These are phyloP conservation scores for Achlya flavicornis DNA, from an alignment of 2,888 invertebrate genomes.

Conservation along the genomic window DNA sequence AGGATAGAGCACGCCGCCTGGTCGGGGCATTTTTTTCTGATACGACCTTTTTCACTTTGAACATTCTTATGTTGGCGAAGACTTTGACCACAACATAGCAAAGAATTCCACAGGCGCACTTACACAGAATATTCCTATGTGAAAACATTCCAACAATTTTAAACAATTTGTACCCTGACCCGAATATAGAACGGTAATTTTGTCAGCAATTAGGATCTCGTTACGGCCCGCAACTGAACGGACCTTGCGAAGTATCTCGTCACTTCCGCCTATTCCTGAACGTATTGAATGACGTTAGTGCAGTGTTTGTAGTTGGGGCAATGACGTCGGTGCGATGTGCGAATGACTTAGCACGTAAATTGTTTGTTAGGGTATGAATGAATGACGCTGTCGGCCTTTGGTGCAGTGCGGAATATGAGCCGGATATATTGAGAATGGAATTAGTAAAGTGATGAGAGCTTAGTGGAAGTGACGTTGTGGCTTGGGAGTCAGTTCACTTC, in stretches of 20 bases:
- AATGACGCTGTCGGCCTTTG: background rate
- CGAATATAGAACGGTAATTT: background rate
- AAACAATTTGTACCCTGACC: background rate
- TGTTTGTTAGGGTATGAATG: background rate
- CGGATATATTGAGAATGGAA: background rate
- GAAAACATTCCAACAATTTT: background rate
- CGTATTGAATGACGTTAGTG: background rate
- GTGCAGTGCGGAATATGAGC: background rate
- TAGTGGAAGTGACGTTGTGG: background rate
- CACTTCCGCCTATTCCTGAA: background rate
- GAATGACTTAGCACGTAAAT: background rate
- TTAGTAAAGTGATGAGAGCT: background rate
- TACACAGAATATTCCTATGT: too few species aligned
- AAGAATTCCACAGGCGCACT: too few species aligned
- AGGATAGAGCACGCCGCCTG: too few species aligned
- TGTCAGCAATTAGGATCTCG: constrained; percentile 4
- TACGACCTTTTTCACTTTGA: too few species aligned
- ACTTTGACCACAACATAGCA: too few species aligned
- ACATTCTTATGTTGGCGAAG: too few species aligned
- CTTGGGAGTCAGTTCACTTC: too few species aligned
- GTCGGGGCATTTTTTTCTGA: too few species aligned
- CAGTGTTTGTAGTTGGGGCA: background rate
- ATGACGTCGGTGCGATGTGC: constrained; percentile 2
- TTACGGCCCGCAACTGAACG: background rate
- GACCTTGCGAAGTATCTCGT: background rate